phyloP scores from a whole-genome alignment of 2,113 vertebrate genomes.

The Phalacrocorax aristotelis region DNA sequence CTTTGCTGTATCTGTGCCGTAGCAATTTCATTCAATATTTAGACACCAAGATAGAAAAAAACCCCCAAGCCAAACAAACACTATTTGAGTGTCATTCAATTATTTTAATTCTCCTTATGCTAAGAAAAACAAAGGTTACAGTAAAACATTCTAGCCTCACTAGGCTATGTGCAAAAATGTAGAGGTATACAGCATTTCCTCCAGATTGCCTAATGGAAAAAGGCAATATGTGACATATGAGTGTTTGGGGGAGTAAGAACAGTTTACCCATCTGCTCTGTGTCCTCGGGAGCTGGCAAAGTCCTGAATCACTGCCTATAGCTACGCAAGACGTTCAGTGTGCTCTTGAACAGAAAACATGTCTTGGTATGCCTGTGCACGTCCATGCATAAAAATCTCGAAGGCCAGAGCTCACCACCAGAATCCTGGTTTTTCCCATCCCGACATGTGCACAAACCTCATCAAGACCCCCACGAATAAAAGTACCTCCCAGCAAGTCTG shows the following conservation, averaged over 20 bases:
- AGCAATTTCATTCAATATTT: not conserved
- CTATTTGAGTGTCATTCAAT: not conserved
- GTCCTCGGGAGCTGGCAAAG: not conserved
- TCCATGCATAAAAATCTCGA: not conserved
- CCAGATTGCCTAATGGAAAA: not conserved
- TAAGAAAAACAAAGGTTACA: not conserved
- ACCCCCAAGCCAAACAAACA: not conserved
- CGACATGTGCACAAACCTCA: not conserved
- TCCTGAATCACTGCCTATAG: not conserved
- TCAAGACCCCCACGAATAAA: not conserved
- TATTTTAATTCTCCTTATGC: not conserved
- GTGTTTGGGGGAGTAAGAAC: not conserved
- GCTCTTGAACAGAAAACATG: not conserved
- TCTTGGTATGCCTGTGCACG: not conserved
- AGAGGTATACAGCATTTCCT: not conserved
- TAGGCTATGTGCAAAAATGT: not conserved
- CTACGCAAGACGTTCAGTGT: not conserved
- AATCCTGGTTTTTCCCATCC: not conserved
- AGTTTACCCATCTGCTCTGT: not conserved
- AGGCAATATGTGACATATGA: not conserved
- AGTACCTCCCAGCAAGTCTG: not conserved
- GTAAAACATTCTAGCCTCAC: not conserved
- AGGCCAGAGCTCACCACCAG: not conserved
- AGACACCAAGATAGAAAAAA: not conserved
- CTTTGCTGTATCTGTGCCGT: not conserved